Evolutionary conservation across 2,113 vertebrate genomes (phyloP).

Genomic region (Lates calcarifer): DNA sequence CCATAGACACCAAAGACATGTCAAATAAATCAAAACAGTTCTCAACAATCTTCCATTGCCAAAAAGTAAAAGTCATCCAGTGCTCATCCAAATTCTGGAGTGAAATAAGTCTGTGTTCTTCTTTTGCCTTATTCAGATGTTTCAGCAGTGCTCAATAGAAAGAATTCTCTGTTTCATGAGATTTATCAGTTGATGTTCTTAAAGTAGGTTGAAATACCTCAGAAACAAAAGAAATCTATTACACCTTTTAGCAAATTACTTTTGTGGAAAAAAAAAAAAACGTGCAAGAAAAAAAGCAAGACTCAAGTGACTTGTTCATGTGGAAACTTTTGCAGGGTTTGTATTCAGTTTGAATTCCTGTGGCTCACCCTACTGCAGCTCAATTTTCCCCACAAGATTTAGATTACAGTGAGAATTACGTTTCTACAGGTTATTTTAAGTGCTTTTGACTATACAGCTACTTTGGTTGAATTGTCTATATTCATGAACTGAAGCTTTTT

Average conservation of each 20-base stretch:
- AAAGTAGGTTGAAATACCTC: not conserved
- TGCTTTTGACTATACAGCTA: no score
- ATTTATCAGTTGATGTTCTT: not conserved
- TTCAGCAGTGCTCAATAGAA: not conserved
- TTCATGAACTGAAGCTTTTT: not conserved
- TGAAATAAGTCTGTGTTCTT: no score
- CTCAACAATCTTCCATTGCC: no score
- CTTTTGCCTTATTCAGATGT: not conserved
- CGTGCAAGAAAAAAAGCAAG: not conserved
- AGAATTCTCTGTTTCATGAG: no score
- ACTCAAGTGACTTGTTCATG: not conserved
- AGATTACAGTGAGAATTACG: not conserved
- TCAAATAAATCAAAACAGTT: no score
- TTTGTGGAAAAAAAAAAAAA: constrained; percentile 13
- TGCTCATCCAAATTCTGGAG: no score
- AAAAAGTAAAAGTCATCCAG: no score
- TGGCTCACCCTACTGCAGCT: not conserved
- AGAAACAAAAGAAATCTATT: not conserved
- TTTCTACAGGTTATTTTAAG: no score
- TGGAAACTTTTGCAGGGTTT: constrained; percentile 34
- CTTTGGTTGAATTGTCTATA: no score
- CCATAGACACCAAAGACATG: no score
- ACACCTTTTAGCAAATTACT: not conserved
- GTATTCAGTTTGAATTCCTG: constrained; percentile 20
- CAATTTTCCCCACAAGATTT: constrained; percentile 18